Evolutionary conservation across 2,113 vertebrate genomes (phyloP).

Genomic region (Nannospalax galili): DNA sequence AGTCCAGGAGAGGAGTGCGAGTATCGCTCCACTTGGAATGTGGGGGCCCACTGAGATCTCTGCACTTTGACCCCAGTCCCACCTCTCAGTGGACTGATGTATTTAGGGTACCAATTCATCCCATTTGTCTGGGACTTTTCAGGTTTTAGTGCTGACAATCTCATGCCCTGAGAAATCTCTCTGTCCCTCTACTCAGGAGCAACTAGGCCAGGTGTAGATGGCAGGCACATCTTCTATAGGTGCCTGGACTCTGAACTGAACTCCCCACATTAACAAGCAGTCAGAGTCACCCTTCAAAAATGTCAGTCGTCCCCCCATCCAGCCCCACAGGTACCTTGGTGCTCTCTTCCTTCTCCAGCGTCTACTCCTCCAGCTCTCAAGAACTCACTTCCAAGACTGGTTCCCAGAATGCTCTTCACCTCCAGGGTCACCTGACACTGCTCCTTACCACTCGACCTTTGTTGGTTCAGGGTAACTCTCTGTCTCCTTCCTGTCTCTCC

Average conservation of each 20-base stretch:
- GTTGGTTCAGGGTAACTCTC: background rate
- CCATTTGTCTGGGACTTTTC: background rate
- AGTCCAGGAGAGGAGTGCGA: no score
- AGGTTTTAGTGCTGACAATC: background rate
- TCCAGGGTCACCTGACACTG: background rate
- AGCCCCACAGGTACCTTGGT: background rate
- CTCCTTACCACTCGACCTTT: background rate
- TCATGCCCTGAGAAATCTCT: background rate
- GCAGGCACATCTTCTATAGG: no score
- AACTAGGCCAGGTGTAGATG: background rate
- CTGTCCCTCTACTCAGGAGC: background rate
- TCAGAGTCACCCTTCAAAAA: background rate
- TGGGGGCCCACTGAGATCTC: background rate
- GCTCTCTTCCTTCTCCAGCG: no score
- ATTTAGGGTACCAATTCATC: background rate
- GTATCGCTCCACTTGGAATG: background rate
- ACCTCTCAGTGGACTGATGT: background rate
- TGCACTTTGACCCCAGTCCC: background rate
- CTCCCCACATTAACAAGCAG: background rate
- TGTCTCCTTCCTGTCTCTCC: background rate
- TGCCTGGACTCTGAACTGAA: background rate
- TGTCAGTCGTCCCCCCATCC: background rate
- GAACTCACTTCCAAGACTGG: background rate
- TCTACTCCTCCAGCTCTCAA: background rate
- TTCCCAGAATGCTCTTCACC: background rate